Evolutionary conservation across 30 jellyfish, hydroid and myxozoan genomes (phyloP).

Genomic region (Mastigias papua): DNA sequence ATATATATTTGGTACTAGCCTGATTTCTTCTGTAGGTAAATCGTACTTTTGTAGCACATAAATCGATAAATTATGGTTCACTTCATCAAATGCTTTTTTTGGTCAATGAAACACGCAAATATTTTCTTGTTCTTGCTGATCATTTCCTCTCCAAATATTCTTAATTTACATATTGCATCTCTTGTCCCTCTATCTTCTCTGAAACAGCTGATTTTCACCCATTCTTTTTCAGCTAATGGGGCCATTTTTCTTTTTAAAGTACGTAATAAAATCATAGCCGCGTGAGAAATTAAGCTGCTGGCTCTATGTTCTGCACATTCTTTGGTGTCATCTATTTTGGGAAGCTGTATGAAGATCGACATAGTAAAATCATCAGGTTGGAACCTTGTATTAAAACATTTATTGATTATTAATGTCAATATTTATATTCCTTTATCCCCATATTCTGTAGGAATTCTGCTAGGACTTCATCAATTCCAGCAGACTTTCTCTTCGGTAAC

Average conservation of each 20-base stretch:
- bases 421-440: constrained; percentile 5
- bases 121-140: too few species aligned
- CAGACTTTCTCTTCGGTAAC: constrained; percentile 21
- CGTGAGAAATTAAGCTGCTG: not conserved
- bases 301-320: not conserved
- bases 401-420: not conserved
- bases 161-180: too few species aligned
- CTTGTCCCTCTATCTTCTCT: not conserved
- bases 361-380: constrained; percentile 15
- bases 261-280: not conserved
- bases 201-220: not conserved
- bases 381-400: constrained; percentile 20
- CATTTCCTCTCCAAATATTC: too few species aligned
- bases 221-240: not conserved
- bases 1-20: too few species aligned
- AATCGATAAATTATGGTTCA: too few species aligned
- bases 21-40: too few species aligned
- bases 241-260: not conserved
- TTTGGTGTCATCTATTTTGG: not conserved
- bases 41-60: too few species aligned
- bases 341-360: constrained; percentile 18
- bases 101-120: too few species aligned
- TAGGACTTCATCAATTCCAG: constrained; percentile 2
- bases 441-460: constrained; percentile 28
- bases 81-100: too few species aligned